A percentile compares a stretch with the other conserved stretches of the same genome.
Evolutionary conservation across 2,797 vertebrate genomes (phyloP).

Genomic region (Argya squamiceps): DNA sequence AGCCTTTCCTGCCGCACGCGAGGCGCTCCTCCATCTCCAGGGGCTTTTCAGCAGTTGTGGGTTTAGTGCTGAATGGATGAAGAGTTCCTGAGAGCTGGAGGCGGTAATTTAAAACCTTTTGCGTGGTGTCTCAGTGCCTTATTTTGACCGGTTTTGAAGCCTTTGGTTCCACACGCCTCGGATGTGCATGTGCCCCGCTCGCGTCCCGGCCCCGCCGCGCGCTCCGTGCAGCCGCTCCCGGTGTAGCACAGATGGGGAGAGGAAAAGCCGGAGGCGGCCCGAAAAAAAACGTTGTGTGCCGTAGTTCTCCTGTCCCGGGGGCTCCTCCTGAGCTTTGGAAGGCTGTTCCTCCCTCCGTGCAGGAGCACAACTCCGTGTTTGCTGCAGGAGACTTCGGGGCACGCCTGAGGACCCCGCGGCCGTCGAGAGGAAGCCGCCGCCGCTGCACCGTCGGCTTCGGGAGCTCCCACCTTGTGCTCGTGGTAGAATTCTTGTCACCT

Average conservation of each 20-base stretch:
- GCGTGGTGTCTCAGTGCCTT: slow-evolving; percentile 78
- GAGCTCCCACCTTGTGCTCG: slow-evolving; percentile 48
- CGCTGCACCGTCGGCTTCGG: slow-evolving; percentile 71
- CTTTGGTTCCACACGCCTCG: slow-evolving; percentile 77
- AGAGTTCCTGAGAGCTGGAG: slow-evolving; percentile 82
- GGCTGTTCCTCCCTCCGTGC: slow-evolving; percentile 70
- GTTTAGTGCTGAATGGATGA: slow-evolving; percentile 82
- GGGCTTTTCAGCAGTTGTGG: slow-evolving; percentile 78
- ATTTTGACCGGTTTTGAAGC: slow-evolving; percentile 76
- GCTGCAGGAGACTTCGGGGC: slow-evolving; percentile 75
- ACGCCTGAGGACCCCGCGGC: slow-evolving; percentile 51
- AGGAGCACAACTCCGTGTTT: slow-evolving; percentile 72
- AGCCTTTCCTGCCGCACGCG: slow-evolving; percentile 73
- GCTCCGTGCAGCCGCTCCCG: slow-evolving; percentile 69
- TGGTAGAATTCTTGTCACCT: slow-evolving; percentile 48
- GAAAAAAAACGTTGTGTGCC: slow-evolving; percentile 51
- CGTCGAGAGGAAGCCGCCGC: slow-evolving; percentile 70
- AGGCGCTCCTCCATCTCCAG: slow-evolving; percentile 79
- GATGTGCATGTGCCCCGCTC: slow-evolving; percentile 80
- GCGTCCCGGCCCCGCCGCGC: slow-evolving; percentile 74
- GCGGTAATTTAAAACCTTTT: slow-evolving; percentile 76
- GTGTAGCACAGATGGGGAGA: slow-evolving; percentile 76
- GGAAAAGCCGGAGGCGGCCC: slow-evolving; percentile 7
- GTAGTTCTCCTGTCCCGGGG: slow-evolving; percentile 72
- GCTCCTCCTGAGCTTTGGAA: slow-evolving; percentile 78